Percentiles rank a stretch among this genome's conserved stretches.
phyloP scores from a whole-genome alignment of 2,888 invertebrate species.

The Rotaria sp. region DNA sequence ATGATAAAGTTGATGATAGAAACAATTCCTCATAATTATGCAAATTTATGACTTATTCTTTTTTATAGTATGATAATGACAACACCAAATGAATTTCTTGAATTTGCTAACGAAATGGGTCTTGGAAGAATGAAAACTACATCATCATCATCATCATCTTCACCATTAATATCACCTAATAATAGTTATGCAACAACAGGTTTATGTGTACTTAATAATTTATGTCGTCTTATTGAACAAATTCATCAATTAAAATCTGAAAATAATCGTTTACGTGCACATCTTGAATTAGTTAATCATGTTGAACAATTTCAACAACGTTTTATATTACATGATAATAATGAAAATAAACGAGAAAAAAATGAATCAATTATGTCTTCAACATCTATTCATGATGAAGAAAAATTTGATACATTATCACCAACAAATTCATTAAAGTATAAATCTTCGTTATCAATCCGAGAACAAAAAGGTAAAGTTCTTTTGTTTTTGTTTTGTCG shows the following conservation, averaged over 20 bases:
- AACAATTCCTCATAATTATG: background rate
- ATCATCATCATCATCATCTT: background rate
- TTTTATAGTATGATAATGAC: background rate
- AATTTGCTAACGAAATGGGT: constrained; percentile 11
- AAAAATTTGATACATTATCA: background rate
- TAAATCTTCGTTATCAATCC: background rate
- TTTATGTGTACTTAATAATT: constrained; percentile 8
- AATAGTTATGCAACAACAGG: background rate
- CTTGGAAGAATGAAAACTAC: background rate
- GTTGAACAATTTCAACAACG: background rate
- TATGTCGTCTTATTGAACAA: constrained; percentile 27
- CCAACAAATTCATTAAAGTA: background rate
- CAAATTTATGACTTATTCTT: background rate
- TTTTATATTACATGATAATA: background rate
- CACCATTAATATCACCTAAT: background rate
- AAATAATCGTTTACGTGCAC: constrained; percentile 19
- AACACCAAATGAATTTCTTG: constrained; percentile 9
- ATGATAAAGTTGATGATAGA: background rate
- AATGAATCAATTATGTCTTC: background rate
- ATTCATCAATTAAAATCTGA: background rate
- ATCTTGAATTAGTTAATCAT: background rate
- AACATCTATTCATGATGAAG: background rate
- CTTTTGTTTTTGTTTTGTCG: background rate
- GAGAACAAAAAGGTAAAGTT: background rate
- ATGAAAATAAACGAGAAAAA: background rate